These are phyloP conservation scores for Ginglymostoma cirratum DNA, from an alignment of 2,113 vertebrate species.

Conservation along the genomic window DNA sequence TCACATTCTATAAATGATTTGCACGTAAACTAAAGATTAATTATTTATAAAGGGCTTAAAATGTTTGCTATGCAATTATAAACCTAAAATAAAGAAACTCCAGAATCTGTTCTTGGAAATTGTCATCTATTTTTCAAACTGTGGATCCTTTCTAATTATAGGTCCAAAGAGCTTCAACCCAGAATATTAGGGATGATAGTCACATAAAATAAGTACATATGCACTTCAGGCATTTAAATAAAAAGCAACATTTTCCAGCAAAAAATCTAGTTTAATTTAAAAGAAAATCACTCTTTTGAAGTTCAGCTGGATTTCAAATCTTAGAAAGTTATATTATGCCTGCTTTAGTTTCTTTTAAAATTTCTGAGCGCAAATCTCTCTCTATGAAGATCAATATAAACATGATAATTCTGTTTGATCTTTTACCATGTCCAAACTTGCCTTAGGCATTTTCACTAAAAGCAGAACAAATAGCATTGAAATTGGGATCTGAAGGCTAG, in stretches of 20 bases:
- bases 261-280: background rate
- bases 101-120: background rate
- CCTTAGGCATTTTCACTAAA: background rate
- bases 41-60: background rate
- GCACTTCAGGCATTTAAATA: background rate
- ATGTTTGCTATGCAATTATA: background rate
- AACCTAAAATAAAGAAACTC: background rate
- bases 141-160: background rate
- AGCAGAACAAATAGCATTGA: background rate
- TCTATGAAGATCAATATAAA: background rate
- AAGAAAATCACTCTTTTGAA: background rate
- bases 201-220: background rate
- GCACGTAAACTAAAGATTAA: background rate
- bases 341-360: background rate
- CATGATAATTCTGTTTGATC: background rate
- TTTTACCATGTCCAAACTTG: background rate
- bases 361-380: background rate
- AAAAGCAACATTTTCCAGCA: background rate
- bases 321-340: background rate
- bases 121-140: background rate
- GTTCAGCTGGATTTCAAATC: background rate
- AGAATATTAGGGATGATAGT: background rate
- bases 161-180: background rate
- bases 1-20: constrained; percentile 21
- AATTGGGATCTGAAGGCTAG: background rate